phyloP scores from a whole-genome alignment of 2,797 vertebrate genomes.

The Ctenochaetus hawaiiensis region DNA sequence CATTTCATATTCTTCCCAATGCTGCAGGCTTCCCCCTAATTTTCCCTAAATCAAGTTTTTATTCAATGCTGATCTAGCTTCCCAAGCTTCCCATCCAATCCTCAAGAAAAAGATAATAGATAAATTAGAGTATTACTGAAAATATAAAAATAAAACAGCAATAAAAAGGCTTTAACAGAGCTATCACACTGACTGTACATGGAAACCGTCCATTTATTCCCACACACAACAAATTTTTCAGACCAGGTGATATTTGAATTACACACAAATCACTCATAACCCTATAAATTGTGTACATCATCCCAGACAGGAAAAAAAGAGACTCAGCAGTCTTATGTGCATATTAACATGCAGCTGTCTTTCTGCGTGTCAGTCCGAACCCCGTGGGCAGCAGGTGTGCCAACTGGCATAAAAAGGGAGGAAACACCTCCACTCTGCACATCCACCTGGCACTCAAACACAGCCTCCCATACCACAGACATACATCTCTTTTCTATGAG shows the following conservation, averaged over 20 bases:
- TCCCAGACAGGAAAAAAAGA: not conserved
- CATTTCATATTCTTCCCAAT: too few relatives aligned
- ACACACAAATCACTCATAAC: not conserved
- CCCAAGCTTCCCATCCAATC: not conserved
- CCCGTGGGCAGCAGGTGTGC: not conserved
- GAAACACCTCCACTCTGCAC: constrained; percentile 30
- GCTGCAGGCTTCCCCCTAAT: too few relatives aligned
- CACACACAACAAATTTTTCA: constrained; percentile 14
- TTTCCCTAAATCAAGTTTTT: too few relatives aligned
- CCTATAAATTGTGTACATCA: not conserved
- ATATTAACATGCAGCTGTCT: not conserved
- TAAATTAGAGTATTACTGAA: not conserved
- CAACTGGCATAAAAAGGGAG: constrained; percentile 6
- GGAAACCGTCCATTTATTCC: constrained; percentile 5
- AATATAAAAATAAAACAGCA: not conserved
- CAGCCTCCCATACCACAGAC: constrained; percentile 23
- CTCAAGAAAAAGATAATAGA: not conserved
- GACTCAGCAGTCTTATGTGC: not conserved
- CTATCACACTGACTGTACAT: not conserved
- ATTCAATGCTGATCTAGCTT: too few relatives aligned
- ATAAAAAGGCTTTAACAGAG: not conserved
- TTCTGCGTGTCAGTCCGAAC: not conserved
- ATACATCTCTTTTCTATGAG: not conserved
- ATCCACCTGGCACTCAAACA: constrained; percentile 12
- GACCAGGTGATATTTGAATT: constrained; percentile 5